A percentile compares a stretch with the other conserved stretches of the same genome.
These are phyloP conservation scores for Drosophila meridiana DNA, from an alignment of 2,888 invertebrate genomes.

Conservation along the genomic window DNA sequence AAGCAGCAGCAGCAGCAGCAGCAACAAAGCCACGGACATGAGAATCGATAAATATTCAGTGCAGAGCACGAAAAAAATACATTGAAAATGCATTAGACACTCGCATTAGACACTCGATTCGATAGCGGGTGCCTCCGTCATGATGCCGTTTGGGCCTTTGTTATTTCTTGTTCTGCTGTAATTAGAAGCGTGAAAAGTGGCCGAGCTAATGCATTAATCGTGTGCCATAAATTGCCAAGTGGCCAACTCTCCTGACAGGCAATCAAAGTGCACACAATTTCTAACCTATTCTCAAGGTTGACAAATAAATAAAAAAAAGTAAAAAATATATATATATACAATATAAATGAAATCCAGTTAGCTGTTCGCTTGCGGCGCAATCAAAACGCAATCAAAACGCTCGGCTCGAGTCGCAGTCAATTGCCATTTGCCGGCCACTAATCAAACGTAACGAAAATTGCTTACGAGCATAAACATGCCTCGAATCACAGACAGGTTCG, in stretches of 20 bases:
- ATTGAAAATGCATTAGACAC: constrained; percentile 79
- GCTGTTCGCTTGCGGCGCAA: constrained; percentile 38
- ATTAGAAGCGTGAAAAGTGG: constrained; percentile 64
- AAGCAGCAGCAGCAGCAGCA: neutral
- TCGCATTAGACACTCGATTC: constrained; percentile 43
- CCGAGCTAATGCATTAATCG: constrained; percentile 73
- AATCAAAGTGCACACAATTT: constrained; percentile 74
- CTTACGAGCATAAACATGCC: constrained; percentile 72
- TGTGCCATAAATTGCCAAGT: constrained; percentile 76
- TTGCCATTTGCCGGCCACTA: constrained; percentile 78
- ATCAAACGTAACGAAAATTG: constrained; percentile 78
- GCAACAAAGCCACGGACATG: constrained; percentile 32
- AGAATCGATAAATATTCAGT: constrained; percentile 75
- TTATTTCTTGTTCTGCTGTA: constrained; percentile 25
- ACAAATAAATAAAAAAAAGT: neutral
- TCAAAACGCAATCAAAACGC: constrained; percentile 46
- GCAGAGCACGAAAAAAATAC: constrained; percentile 65
- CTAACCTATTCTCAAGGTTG: constrained; percentile 71
- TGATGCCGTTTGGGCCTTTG: constrained; percentile 32
- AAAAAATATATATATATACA: neutral
- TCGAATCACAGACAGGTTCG: constrained; percentile 79
- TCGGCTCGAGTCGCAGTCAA: constrained; percentile 59
- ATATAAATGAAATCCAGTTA: constrained; percentile 63
- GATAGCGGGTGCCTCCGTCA: constrained; percentile 35
- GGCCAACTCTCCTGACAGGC: constrained; percentile 60